Evolutionary conservation across 2,797 vertebrate species (phyloP).

Genomic region (Pipistrellus nathusii): DNA sequence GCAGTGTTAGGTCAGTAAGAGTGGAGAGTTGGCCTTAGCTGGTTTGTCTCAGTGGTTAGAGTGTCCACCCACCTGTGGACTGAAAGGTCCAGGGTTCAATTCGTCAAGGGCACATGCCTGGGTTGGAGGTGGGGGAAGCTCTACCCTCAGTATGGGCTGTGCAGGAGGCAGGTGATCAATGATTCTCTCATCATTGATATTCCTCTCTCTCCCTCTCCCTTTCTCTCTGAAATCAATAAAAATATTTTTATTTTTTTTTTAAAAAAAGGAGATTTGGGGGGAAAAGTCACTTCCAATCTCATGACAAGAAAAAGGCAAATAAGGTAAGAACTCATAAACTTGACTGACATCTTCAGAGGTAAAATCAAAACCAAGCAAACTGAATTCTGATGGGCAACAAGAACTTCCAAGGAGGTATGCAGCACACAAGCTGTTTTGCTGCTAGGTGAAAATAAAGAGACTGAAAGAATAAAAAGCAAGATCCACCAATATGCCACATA

Average conservation of each 20-base stretch:
- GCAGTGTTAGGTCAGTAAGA: neutral
- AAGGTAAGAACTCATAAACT: neutral
- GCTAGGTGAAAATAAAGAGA: neutral
- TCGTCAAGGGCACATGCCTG: too few relatives aligned
- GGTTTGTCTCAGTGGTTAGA: too few relatives aligned
- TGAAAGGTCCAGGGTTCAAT: too few relatives aligned
- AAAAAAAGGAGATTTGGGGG: neutral
- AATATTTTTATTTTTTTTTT: too few relatives aligned
- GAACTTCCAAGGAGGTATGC: neutral
- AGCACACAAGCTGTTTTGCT: neutral
- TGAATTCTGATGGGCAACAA: neutral
- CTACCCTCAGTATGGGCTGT: too few relatives aligned
- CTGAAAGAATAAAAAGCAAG: neutral
- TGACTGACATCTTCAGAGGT: neutral
- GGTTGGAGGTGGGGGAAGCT: too few relatives aligned
- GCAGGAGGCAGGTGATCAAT: neutral
- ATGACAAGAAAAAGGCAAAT: neutral
- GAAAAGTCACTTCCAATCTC: conserved; percentile 1
- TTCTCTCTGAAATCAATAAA: too few relatives aligned
- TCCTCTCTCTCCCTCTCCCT: too few relatives aligned
- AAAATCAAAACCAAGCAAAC: neutral
- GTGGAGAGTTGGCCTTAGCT: neutral
- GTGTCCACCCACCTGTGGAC: too few relatives aligned
- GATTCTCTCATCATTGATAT: neutral
- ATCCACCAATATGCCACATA: neutral